These are phyloP conservation scores for Caenorhabditis japonica DNA, from an alignment of 2,888 invertebrate species.

Conservation along the genomic window DNA sequence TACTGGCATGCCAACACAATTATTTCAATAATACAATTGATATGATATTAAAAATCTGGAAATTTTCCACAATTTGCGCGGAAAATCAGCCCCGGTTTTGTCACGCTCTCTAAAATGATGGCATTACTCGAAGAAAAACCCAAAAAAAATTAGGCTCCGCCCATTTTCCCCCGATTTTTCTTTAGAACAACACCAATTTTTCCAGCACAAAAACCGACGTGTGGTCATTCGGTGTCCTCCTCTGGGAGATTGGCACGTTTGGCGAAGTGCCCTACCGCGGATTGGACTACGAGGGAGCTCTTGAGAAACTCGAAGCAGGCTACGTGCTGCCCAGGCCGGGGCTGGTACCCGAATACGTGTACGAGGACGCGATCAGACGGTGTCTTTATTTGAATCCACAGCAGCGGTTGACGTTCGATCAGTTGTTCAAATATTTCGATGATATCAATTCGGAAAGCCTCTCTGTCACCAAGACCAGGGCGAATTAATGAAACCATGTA, in stretches of 20 bases:
- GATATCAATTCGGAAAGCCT: conserved; percentile 39
- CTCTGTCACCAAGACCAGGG: background rate
- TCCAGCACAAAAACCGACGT: conserved; percentile 50
- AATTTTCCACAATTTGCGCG: no score
- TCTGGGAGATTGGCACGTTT: conserved; percentile 52
- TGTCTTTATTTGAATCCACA: conserved; percentile 38
- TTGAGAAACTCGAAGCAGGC: conserved; percentile 22
- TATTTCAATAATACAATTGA: no score
- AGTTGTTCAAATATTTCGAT: conserved; percentile 52
- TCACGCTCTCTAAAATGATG: no score
- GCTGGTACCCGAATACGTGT: conserved; percentile 42
- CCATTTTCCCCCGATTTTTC: no score
- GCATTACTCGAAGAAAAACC: no score
- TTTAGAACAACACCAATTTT: background rate
- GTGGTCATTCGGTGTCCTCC: conserved; percentile 53
- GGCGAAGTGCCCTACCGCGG: conserved; percentile 43
- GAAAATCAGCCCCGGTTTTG: no score
- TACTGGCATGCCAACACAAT: no score
- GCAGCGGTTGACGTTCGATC: conserved; percentile 39
- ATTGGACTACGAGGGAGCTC: conserved; percentile 34
- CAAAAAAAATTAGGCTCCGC: no score
- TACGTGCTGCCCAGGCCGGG: conserved; percentile 29
- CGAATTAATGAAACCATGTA: conserved; percentile 1
- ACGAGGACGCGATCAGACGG: conserved; percentile 33
- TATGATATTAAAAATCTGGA: no score